phyloP scores from a whole-genome alignment of 1,140 invertebrate species.

The Oedothorax gibbosus region DNA sequence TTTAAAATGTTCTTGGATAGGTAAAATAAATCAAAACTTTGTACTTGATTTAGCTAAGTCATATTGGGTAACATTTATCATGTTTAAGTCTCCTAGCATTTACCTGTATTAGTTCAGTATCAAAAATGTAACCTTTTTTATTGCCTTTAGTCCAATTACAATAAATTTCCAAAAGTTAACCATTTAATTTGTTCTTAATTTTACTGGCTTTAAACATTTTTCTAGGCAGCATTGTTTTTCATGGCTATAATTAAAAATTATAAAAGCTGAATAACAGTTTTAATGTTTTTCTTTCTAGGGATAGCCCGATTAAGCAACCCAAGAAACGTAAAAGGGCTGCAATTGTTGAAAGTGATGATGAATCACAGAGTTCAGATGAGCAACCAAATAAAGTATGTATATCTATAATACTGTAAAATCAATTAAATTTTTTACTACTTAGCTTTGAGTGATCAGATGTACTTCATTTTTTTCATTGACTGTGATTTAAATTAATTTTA shows the following conservation, averaged over 20 bases:
- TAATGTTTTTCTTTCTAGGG: background rate
- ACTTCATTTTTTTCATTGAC: too few species aligned
- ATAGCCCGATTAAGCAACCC: slow-evolving; percentile 21
- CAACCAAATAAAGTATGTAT: background rate
- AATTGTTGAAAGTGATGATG: slow-evolving; percentile 19
- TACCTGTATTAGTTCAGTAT: too few species aligned
- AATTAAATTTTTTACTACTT: too few species aligned
- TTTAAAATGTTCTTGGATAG: too few species aligned
- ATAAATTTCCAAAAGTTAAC: background rate
- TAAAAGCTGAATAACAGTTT: too few species aligned
- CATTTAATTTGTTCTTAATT: background rate
- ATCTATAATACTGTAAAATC: background rate
- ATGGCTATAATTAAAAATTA: background rate
- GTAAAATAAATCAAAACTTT: too few species aligned
- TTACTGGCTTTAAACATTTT: background rate
- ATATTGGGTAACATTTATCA: too few species aligned
- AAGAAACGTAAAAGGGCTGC: background rate
- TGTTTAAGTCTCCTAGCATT: too few species aligned
- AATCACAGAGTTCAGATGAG: background rate
- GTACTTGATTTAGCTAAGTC: too few species aligned
- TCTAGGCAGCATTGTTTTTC: background rate
- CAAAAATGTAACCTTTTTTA: background rate
- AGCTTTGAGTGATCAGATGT: too few species aligned
- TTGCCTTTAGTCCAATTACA: background rate
- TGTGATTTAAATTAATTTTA: too few species aligned